Conservation (phyloP, 1,140 invertebrate species). For the Bombus consobrinus region DNA sequence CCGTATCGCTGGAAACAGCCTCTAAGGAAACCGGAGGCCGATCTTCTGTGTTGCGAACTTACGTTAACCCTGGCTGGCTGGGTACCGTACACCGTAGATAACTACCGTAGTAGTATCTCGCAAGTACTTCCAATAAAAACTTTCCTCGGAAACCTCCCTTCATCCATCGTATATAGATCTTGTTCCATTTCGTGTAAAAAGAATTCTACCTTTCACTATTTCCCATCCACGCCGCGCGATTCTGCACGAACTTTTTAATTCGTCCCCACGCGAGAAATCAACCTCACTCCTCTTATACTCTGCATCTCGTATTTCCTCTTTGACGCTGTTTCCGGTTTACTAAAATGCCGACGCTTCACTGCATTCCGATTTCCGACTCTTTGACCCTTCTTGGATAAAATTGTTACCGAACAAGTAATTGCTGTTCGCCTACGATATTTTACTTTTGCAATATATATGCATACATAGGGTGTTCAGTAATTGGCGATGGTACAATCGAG, state of each 20-base stretch:
- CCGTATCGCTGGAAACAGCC: not conserved
- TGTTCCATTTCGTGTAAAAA: conserved; percentile 56
- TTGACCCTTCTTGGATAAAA: conserved; percentile 29
- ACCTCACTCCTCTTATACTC: not conserved
- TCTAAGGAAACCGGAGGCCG: conserved; percentile 31
- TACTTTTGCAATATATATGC: too few species aligned
- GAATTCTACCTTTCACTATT: conserved; percentile 19
- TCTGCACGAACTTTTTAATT: conserved; percentile 64
- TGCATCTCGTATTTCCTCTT: conserved; percentile 33
- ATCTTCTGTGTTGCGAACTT: conserved; percentile 28
- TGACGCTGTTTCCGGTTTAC: conserved; percentile 44
- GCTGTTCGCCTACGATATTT: not conserved
- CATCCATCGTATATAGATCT: conserved; percentile 54
- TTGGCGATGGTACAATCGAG: too few species aligned
- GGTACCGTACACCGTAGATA: conserved; percentile 45
- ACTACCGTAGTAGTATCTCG: conserved; percentile 52
- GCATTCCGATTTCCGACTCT: conserved; percentile 2
- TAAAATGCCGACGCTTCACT: conserved; percentile 18
- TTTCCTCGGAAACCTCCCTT: conserved; percentile 57
- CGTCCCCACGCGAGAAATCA: conserved; percentile 55
- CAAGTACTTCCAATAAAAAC: conserved; percentile 65
- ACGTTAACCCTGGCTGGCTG: conserved; percentile 13
- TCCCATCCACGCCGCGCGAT: conserved; percentile 8
- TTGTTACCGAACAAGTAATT: conserved; percentile 35
- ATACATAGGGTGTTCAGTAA: too few species aligned